Evolutionary conservation across 2,888 invertebrate genomes (phyloP).

Genomic region (Cancer borealis): DNA sequence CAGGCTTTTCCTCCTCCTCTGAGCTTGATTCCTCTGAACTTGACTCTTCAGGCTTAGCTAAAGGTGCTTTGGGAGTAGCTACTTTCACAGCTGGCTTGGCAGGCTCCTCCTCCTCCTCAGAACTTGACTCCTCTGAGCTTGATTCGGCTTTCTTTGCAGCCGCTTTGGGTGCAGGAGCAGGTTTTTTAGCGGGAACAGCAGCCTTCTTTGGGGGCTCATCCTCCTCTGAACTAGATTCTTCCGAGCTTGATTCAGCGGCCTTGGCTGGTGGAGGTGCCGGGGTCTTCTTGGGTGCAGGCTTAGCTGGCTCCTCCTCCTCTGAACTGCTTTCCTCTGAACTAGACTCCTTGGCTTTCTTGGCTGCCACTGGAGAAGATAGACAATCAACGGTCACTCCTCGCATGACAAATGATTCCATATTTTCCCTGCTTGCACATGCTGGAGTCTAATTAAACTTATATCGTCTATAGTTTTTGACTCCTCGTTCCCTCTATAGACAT

Average conservation of each 20-base stretch:
- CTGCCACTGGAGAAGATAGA: neutral
- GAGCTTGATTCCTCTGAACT: constrained; percentile 72
- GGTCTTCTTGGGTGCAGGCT: constrained; percentile 8
- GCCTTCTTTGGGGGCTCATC: constrained; percentile 56
- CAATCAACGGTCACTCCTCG: neutral
- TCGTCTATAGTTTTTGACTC: no score
- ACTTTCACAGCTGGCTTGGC: constrained; percentile 57
- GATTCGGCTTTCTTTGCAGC: constrained; percentile 51
- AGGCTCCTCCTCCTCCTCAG: constrained; percentile 50
- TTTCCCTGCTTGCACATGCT: neutral
- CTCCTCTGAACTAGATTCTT: constrained; percentile 64
- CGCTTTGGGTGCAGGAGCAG: neutral
- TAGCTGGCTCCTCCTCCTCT: constrained; percentile 65
- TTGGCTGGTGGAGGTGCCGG: neutral
- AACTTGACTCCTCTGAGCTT: constrained; percentile 64
- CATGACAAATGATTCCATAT: neutral
- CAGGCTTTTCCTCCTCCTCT: constrained; percentile 65
- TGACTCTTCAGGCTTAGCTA: constrained; percentile 51
- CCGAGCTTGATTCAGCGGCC: constrained; percentile 58
- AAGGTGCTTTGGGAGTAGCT: neutral
- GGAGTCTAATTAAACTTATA: neutral
- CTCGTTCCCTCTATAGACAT: no score
- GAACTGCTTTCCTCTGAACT: constrained; percentile 71
- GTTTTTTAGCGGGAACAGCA: neutral
- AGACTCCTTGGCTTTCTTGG: constrained; percentile 33